Base-by-base conservation (phyloP, 2,113 vertebrate species). In the Phalacrocorax carbo region DNA sequence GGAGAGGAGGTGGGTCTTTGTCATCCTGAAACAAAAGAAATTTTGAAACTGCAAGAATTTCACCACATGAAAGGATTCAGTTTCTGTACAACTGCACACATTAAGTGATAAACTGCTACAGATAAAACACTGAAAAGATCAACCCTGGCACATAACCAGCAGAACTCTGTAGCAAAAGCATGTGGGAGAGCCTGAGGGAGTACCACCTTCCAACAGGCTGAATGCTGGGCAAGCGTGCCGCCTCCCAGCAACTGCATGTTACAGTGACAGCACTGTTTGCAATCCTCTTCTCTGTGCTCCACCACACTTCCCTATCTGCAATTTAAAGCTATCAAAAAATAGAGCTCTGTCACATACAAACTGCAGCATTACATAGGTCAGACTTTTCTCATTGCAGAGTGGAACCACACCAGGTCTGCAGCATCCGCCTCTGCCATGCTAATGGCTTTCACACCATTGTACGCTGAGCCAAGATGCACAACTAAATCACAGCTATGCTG, bases 401-500 rank as follows among this genome's bases (percentile, higher is more conserved):
- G 55, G 75, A 86, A 75, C 66, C 62, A 58, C 85, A 92, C 71
- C 46, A 88, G 60, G 46, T 54, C 76, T 44, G 55, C 72, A 88
- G 81, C 80, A 60, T 36, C 68, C 6, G 4, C 44, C 51, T 71
- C 80, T 77, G 65, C 80, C 78, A 36, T 38, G 66, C 48, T 71
- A 93, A 92, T 36, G 69, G 76, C 21, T 90, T 83, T 86, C 82
- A 94, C 86, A 68, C 76, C 52, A 30, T 1, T 7, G 18, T 6
- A 46, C 1, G 2, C 86, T 5, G 55, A 95, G 79, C 88, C 88
- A 96, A 92, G 72, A 64, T 23, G 88, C 88, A 94, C 72, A 83
- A 83, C 49, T 40, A 49, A 91, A 91, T 61, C 82, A 65, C 78
- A 80, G 0, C 44, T 60, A 10, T 4, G 21, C 44, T 82, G 65